Evolutionary conservation across 2,888 invertebrate genomes (phyloP).

Genomic region (Coelinius sp.): DNA sequence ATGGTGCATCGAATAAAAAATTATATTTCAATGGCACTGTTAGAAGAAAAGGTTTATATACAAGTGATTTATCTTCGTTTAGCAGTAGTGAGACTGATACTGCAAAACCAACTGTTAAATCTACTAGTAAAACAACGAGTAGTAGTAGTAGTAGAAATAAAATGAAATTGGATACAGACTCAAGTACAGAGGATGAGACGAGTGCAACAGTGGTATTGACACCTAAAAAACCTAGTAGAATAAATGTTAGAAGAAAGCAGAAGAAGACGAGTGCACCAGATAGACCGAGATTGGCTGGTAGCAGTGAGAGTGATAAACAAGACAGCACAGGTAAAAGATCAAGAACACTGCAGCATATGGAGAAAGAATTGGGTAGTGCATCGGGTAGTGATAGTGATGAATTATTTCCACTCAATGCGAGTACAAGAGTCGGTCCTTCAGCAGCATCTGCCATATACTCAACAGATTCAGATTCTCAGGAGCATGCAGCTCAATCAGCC

Average conservation of each 20-base stretch:
- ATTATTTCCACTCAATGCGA: constrained; percentile 76
- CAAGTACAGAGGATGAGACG: constrained; percentile 76
- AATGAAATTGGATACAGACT: constrained; percentile 70
- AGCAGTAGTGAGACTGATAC: constrained; percentile 72
- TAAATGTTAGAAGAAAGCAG: constrained; percentile 59
- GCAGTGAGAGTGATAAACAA: constrained; percentile 63
- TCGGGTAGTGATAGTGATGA: constrained; percentile 87
- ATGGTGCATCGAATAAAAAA: constrained; percentile 79
- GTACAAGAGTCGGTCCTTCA: constrained; percentile 63
- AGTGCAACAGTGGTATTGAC: constrained; percentile 73
- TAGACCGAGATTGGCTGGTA: constrained; percentile 70
- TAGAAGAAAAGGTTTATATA: constrained; percentile 77
- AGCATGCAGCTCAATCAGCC: constrained; percentile 75
- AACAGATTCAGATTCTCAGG: constrained; percentile 79
- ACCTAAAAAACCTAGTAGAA: constrained; percentile 70
- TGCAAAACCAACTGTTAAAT: constrained; percentile 54
- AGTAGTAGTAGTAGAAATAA: constrained; percentile 51
- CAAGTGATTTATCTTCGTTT: constrained; percentile 73
- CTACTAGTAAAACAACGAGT: constrained; percentile 39
- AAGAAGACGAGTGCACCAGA: constrained; percentile 67
- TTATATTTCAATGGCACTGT: constrained; percentile 83
- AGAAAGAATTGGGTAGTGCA: constrained; percentile 80
- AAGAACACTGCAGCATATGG: constrained; percentile 80
- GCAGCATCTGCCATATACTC: constrained; percentile 86
- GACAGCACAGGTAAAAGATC: constrained; percentile 67